Evolutionary conservation across 2,888 invertebrate species (phyloP), one percentile per base, ranked within the genome.

Genomic region (Oxycera nigricornis): DNA sequence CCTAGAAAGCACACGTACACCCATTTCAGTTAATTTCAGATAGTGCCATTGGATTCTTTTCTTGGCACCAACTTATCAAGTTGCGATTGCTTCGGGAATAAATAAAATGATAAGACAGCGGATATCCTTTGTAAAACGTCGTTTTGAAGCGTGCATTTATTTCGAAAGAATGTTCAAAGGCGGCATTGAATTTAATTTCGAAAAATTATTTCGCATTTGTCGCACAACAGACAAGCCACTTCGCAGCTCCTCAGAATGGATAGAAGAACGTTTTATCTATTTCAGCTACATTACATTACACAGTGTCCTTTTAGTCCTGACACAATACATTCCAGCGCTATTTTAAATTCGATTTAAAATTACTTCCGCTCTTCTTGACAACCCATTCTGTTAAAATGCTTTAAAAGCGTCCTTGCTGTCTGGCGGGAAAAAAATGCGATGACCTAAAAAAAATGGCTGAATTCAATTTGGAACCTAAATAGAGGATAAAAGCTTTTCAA

Each of bases 401-500:
- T 55, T 55, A 55, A 55, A 55, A 55, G 24, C 24, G 52, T 55
- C 24, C 52, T 20, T 55, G 52, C 24, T 24, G 17, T 55, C 50
- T 9, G 52, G n/a, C 17, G 17, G 52, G 7, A 7, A 17, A n/a
- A 24, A 24, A 55, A 55, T 22, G 9, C 7, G 52, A 22, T 20
- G 24, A 20, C 52, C 24, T 55, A 62, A 62, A 62, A 62, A 62
- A 62, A n/a, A n/a, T n/a, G 28, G n/a, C 59, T 35, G 35, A 62
- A 62, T 62, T 62, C 35, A 62, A 62, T 62, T 30, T 26, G 24
- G 30, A 30, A 59, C 30, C 26, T 59, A 59, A 59, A 59, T 62
- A 31, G 62, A 62, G 62, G 62, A 31, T 62, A 62, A 62, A 62
- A 62, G 62, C 62, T 62, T 62, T 62, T 17, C 20, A 62, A 35